Conservation (phyloP, 2,797 vertebrate species). For the Miichthys miiuy region DNA sequence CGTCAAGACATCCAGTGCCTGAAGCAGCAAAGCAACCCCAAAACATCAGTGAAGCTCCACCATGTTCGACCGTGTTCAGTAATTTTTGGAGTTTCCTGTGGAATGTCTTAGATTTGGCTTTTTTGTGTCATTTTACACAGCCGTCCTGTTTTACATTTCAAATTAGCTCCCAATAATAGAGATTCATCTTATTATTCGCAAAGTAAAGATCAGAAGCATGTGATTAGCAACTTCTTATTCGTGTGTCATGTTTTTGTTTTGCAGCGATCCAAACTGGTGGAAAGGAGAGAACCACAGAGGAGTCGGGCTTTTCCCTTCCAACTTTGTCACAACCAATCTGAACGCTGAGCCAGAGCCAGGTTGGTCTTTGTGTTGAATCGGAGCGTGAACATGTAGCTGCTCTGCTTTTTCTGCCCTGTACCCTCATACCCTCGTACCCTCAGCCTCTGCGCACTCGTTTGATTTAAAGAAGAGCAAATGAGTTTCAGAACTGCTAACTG, state of each 20-base stretch:
- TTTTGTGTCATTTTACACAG: background rate
- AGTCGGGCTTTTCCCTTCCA: constrained; percentile 96
- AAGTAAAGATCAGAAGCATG: no score
- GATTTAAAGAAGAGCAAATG: constrained; percentile 5
- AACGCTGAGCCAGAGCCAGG: constrained; percentile 91
- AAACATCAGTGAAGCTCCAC: no score
- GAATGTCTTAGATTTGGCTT: no score
- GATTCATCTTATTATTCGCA: background rate
- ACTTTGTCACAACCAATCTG: constrained; percentile 95
- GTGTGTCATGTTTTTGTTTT: constrained; percentile 36
- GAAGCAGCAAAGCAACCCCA: no score
- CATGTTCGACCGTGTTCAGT: no score
- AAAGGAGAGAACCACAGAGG: constrained; percentile 98
- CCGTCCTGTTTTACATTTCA: background rate
- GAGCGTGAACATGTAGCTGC: background rate
- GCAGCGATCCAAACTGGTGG: constrained; percentile 99
- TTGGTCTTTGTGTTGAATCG: constrained; percentile 62
- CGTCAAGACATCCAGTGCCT: no score
- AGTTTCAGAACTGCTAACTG: constrained; percentile 8
- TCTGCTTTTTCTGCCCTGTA: background rate
- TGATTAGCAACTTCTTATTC: background rate
- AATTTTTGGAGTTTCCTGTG: no score
- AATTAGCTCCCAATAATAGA: background rate
- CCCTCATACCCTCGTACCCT: no score
- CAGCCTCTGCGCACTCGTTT: background rate